Evolutionary conservation across 1,140 invertebrate species (phyloP).

Genomic region (Caligus rogercresseyi): DNA sequence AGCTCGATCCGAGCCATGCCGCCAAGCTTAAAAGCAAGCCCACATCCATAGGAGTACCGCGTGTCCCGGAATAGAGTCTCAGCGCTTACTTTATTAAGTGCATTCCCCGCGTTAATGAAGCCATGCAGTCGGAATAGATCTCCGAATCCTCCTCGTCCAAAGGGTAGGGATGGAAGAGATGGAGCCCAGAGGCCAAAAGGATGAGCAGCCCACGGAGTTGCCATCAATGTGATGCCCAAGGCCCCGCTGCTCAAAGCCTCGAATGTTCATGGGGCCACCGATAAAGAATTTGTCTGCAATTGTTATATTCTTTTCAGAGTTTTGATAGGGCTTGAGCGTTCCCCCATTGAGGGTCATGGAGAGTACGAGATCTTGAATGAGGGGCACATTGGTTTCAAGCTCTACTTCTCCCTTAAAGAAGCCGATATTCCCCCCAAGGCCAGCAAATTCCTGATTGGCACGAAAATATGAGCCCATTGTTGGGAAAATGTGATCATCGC

Average conservation of each 20-base stretch:
- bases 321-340: constrained; percentile 38
- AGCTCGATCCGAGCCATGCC: constrained; percentile 60
- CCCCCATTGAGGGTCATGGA: constrained; percentile 52
- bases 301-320: constrained; percentile 40
- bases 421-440: constrained; percentile 64
- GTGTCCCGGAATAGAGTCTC: constrained; percentile 23
- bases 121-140: constrained; percentile 61
- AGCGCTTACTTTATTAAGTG: constrained; percentile 30
- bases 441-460: constrained; percentile 49
- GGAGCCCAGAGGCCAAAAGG: constrained; percentile 60
- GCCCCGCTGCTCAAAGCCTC: constrained; percentile 63
- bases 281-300: constrained; percentile 64
- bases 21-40: constrained; percentile 55
- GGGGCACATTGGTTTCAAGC: constrained; percentile 35
- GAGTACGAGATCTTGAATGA: constrained; percentile 31
- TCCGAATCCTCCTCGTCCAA: constrained; percentile 51
- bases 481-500: constrained; percentile 60
- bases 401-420: constrained; percentile 64
- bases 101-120: constrained; percentile 65
- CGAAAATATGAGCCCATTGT: constrained; percentile 45
- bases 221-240: constrained; percentile 56
- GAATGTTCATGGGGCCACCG: constrained; percentile 59
- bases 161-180: constrained; percentile 64
- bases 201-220: constrained; percentile 28
- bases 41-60: constrained; percentile 46